Evolutionary conservation across 2,113 vertebrate genomes (phyloP).

Genomic region (Dasyurus viverrinus): DNA sequence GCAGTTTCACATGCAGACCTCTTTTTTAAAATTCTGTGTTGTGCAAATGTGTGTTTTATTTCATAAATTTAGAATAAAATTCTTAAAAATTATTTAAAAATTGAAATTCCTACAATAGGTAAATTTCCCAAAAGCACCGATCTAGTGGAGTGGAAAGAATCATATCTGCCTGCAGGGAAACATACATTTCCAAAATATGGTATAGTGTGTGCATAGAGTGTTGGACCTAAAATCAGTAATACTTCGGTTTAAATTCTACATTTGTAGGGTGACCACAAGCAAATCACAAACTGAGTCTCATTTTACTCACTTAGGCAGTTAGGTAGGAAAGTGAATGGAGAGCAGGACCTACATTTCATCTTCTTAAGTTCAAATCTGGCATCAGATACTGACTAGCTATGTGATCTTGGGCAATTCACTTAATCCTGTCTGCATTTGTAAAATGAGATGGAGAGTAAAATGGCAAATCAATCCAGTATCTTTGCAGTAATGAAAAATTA

Average conservation of each 20-base stretch:
- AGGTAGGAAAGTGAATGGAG: neutral
- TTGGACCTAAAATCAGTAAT: neutral
- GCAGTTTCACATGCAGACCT: neutral
- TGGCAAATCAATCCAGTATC: neutral
- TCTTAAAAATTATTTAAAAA: neutral
- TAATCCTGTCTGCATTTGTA: neutral
- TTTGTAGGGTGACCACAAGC: neutral
- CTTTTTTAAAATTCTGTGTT: neutral
- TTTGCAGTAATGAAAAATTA: neutral
- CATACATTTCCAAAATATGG: neutral
- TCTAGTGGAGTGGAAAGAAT: neutral
- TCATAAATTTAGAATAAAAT: neutral
- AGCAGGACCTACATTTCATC: neutral
- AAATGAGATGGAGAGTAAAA: neutral
- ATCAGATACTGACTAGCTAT: neutral
- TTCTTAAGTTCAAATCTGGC: neutral
- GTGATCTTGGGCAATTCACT: neutral
- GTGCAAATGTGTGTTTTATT: neutral
- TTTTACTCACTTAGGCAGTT: neutral
- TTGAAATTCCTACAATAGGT: neutral
- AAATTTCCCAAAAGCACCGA: neutral
- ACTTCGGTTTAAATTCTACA: neutral
- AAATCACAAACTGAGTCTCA: neutral
- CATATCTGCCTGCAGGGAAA: neutral
- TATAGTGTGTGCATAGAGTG: neutral